A percentile compares a stretch with the other conserved stretches of the same genome.
Evolutionary conservation across 2,888 invertebrate genomes (phyloP).

Genomic region (Bembecia ichneumoniformis): DNA sequence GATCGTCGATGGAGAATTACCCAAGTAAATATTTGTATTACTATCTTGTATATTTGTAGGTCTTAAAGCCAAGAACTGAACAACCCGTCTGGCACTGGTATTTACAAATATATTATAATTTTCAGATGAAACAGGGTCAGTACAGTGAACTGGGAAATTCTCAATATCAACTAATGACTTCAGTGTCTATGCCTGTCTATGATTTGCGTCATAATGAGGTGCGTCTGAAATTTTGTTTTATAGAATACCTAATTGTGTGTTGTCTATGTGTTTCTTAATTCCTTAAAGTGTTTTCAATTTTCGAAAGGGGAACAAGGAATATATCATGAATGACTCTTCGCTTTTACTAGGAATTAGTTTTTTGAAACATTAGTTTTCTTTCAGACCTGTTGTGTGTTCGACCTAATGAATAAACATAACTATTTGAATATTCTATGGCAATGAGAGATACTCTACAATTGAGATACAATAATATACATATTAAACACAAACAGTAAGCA

Average conservation of each 20-base stretch:
- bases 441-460: no score
- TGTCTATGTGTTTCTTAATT: slow-evolving; percentile 9
- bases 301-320: slow-evolving; percentile 14
- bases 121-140: slow-evolving; percentile 74
- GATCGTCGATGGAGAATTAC: slow-evolving; percentile 72
- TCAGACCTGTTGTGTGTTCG: no score
- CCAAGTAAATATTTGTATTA: slow-evolving; percentile 30
- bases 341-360: no score
- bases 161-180: slow-evolving; percentile 88
- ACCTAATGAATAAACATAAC: no score
- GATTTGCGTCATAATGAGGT: slow-evolving; percentile 89
- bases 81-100: background rate
- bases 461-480: no score
- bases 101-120: slow-evolving; percentile 1
- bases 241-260: slow-evolving; percentile 6
- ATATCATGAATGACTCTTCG: no score
- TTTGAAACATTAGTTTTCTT: no score
- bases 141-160: slow-evolving; percentile 74
- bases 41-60: background rate
- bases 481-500: no score
- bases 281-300: slow-evolving; percentile 13
- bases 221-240: slow-evolving; percentile 40
- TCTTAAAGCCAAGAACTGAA: no score
- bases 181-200: slow-evolving; percentile 94
- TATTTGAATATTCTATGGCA: no score